Evolutionary conservation across 1,140 invertebrate species (phyloP), one percentile per base, ranked within the genome.

Genomic region (Achroia grisella): DNA sequence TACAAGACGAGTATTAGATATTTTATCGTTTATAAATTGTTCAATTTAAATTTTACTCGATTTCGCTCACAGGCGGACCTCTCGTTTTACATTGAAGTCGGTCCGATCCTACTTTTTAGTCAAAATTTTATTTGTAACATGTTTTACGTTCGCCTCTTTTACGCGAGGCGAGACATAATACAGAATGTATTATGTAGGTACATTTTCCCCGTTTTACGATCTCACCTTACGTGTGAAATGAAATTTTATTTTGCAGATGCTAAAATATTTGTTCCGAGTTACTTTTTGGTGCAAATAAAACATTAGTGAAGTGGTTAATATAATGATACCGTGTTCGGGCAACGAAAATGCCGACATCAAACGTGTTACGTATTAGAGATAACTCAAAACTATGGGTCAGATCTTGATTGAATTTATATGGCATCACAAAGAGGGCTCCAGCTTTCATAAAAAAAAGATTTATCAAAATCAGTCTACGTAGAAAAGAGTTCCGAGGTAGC

Each of bases 181-280:
- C 35, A 37, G 15, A 37, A 37, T 37, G 35, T 35, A 40, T 50
- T 50, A 44, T 39, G 13, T 30, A 36, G 11, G 42, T 32, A 44
- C 14, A 33, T 44, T 40, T 33, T 50, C 35, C 23, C 23, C 14
- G 12, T 29, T 44, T 44, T 44, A 50, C 30, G 13, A 31, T 23
- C 17, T 23, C 40, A 5, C 10, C 30, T 42, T 33, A 33, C 33
- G 29, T 32, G 32, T 36, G 12, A 37, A 42, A 47, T 52, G 11
- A 39, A 42, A 43, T 46, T 45, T 42, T 31, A 41, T 41, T 31
- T 14, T 32, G 13, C 29, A 14, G 40, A 30, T 42, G 30, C 28
- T 12, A 32, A n/a, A 32, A 32, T 23, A 23, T 23, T 23, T 23
- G 17, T 23, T 23, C 17, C 17, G 6, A 3, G 17, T 23, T 23